Conservation (phyloP, 2,113 vertebrate species). For the Lagenorhynchus albirostris region DNA sequence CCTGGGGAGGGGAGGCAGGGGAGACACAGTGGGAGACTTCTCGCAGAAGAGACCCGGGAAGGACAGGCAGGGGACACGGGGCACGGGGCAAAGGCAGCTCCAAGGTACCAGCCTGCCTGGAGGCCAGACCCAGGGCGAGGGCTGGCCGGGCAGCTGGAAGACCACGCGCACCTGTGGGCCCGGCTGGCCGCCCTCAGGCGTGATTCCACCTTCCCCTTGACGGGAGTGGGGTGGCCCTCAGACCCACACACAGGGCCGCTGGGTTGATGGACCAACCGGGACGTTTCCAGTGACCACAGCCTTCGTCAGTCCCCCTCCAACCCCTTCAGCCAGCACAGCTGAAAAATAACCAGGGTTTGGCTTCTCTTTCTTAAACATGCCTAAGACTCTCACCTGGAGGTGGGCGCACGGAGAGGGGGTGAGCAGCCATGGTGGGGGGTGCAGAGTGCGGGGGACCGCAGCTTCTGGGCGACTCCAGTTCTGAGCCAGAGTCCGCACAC, state of each 20-base stretch:
- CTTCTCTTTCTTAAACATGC: neutral
- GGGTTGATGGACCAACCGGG: too few relatives aligned
- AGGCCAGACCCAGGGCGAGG: neutral
- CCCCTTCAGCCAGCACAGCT: neutral
- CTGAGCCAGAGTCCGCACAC: too few relatives aligned
- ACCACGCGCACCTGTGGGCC: neutral
- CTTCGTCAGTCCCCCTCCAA: accelerated
- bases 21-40: too few relatives aligned
- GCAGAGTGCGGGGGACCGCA: too few relatives aligned
- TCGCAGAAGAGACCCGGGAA: too few relatives aligned
- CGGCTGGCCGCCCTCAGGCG: neutral
- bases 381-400: accelerated
- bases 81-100: neutral
- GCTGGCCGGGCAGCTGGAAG: neutral
- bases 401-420: accelerated
- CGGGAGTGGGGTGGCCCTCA: neutral
- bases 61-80: too few relatives aligned
- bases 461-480: neutral
- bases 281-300: neutral
- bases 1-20: neutral
- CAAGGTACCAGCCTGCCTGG: neutral
- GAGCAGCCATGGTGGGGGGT: neutral
- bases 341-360: too few relatives aligned
- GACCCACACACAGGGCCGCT: neutral
- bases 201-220: neutral